Evolutionary conservation across 92 coral and sea anemone genomes (phyloP), one percentile per base, ranked within the genome.

Genomic region (Epizoanthus illoricatus): DNA sequence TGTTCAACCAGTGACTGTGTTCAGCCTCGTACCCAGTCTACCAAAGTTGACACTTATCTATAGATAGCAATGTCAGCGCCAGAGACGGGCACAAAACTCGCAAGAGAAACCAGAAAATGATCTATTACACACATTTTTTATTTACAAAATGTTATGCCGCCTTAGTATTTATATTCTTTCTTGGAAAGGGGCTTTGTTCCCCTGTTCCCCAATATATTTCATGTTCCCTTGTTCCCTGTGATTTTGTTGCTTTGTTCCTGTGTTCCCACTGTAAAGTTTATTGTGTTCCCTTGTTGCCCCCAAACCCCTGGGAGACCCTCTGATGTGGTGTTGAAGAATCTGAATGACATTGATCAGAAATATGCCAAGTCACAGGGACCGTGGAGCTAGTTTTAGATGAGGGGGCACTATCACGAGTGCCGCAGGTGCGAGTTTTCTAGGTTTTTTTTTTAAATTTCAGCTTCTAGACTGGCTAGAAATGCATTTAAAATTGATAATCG

Each of bases 31-130:
- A 19, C 36, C 66, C 24, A 19, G 66, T 62, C 66, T 62, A 19
- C 66, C 66, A 62, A 18, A 62, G 66, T 62, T 24, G 66, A 62
- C 33, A 28, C 33, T 28, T 28, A 28, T 28, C 33, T 28, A 28
- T 28, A 28, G 0, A 28, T 28, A 28, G 33, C 33, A 1, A 28
- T 28, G 33, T 28, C 33, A 28, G 33, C 33, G 33, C 33, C 33
- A 28, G 33, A 28, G 33, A 28, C 33, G 1, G 33, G 71, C 74
- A 39, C 74, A 70, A 59, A 68, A 71, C 65, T 28, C 62, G 42
- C 60, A 28, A 57, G 55, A 82, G 64, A 57, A 82, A 81, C 19
- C 69, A 76, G 58, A 70, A 57, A 76, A 23, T 67, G 71, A 59
- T 74, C 40, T 17, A 16, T 43, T 56, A 76, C 18, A 16, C 16